Conservation (phyloP, 2,888 invertebrate genomes). For the Danaus chrysippus region DNA sequence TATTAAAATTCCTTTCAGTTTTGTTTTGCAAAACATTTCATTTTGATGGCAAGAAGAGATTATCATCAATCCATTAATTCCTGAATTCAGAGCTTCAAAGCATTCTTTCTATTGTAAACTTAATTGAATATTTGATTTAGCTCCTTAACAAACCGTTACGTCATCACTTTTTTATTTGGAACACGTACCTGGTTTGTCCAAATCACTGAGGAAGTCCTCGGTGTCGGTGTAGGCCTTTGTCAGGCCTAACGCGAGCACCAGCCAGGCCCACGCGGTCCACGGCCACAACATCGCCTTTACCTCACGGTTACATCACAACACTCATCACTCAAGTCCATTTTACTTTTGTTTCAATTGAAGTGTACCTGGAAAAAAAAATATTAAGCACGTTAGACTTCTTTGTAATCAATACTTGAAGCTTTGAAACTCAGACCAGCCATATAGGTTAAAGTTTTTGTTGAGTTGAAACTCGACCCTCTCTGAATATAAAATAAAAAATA, state of each 20-base stretch:
- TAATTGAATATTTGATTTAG: too few relatives aligned
- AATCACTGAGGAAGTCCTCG: conserved; percentile 78
- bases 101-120: too few relatives aligned
- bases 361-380: conserved; percentile 37
- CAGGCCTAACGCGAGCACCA: conserved; percentile 65
- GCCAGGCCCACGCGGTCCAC: conserved; percentile 62
- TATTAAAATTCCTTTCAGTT: neutral
- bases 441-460: conserved; percentile 10
- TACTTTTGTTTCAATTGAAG: conserved; percentile 23
- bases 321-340: conserved; percentile 41
- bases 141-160: too few relatives aligned
- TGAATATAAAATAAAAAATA: conserved; percentile 23
- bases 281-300: conserved; percentile 40
- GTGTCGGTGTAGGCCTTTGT: conserved; percentile 77
- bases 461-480: neutral
- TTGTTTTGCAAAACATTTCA: neutral
- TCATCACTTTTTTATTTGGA: too few relatives aligned
- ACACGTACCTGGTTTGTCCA: conserved; percentile 80
- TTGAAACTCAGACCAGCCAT: neutral
- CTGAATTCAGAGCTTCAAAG: too few relatives aligned
- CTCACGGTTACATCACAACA: conserved; percentile 51
- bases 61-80: too few relatives aligned
- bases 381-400: too few relatives aligned
- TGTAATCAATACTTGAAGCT: too few relatives aligned
- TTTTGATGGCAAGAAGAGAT: neutral